Evolutionary conservation across 2,797 vertebrate species (phyloP).

Genomic region (Poeciliopsis presidionis): DNA sequence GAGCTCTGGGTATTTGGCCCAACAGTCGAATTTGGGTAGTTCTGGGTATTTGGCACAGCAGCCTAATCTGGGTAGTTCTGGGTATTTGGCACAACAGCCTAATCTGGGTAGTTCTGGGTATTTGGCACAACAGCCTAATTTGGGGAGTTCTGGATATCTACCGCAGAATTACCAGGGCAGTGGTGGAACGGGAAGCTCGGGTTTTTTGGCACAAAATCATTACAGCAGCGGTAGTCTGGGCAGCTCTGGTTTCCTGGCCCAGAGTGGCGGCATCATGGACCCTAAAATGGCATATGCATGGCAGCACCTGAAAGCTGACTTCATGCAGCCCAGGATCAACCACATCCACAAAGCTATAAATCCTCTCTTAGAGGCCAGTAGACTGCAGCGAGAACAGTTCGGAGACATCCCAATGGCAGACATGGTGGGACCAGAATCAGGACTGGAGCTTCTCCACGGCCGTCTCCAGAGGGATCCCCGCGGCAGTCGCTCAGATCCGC

Average conservation of each 20-base stretch:
- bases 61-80: conserved; percentile 49
- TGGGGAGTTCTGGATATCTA: conserved; percentile 67
- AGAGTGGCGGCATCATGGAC: conserved; percentile 79
- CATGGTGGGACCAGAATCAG: conserved; percentile 77
- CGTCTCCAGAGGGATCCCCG: conserved; percentile 82
- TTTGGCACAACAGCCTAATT: conserved; percentile 62
- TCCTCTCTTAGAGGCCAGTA: conserved; percentile 72
- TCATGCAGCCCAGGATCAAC: conserved; percentile 89
- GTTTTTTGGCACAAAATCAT: conserved; percentile 80
- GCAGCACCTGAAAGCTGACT: conserved; percentile 88
- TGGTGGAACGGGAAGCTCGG: conserved; percentile 73
- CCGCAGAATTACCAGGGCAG: conserved; percentile 72
- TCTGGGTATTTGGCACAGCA: too few relatives aligned
- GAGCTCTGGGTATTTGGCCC: conserved; percentile 34
- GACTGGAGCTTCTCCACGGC: conserved; percentile 79
- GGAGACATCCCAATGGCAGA: conserved; percentile 80
- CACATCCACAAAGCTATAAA: conserved; percentile 83
- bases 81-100: conserved; percentile 55
- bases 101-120: conserved; percentile 66
- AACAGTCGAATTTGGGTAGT: too few relatives aligned
- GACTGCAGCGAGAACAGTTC: conserved; percentile 63
- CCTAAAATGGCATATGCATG: conserved; percentile 82
- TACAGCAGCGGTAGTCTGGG: conserved; percentile 83
- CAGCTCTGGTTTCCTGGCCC: conserved; percentile 72
- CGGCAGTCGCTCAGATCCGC: conserved; percentile 81